A percentile compares a stretch with the other conserved stretches of the same genome.
phyloP scores from a whole-genome alignment of 2,113 vertebrate genomes.

The Varanus salvator region DNA sequence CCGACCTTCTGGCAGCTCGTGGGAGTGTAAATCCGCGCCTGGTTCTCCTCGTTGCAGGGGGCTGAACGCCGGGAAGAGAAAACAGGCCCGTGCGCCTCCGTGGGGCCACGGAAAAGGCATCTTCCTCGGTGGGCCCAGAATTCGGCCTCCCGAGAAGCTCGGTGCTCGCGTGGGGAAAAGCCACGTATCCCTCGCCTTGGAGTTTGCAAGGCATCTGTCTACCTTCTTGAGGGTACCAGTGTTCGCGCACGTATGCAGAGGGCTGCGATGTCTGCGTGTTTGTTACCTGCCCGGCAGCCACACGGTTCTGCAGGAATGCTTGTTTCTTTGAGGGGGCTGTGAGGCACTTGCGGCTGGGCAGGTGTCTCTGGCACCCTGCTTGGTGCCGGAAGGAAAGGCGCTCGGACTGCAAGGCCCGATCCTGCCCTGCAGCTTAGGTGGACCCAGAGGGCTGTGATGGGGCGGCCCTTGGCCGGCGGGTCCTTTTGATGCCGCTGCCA shows the following conservation, averaged over 20 bases:
- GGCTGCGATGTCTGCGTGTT: background rate
- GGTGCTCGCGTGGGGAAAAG: too few species aligned
- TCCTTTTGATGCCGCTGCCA: background rate
- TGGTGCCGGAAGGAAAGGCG: background rate
- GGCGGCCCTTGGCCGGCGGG: background rate
- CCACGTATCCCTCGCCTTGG: background rate
- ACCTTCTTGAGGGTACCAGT: background rate
- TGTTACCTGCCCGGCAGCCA: too few species aligned
- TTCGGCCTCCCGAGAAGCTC: background rate
- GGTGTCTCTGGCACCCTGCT: too few species aligned
- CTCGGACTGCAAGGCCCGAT: background rate
- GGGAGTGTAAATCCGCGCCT: background rate
- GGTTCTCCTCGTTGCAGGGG: background rate
- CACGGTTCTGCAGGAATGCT: too few species aligned
- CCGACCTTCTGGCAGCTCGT: background rate
- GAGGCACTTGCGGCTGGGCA: background rate
- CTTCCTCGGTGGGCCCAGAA: background rate
- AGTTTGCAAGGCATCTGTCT: background rate
- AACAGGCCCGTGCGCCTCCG: background rate
- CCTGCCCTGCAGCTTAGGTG: background rate
- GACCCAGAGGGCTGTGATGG: background rate
- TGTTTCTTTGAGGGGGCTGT: too few species aligned
- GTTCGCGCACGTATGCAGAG: background rate
- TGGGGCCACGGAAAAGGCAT: background rate
- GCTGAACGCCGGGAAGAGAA: background rate